A percentile compares a stretch with the other conserved stretches of the same genome.
Evolutionary conservation across 2,888 invertebrate species (phyloP).

Genomic region (Meteorus cinctellus): DNA sequence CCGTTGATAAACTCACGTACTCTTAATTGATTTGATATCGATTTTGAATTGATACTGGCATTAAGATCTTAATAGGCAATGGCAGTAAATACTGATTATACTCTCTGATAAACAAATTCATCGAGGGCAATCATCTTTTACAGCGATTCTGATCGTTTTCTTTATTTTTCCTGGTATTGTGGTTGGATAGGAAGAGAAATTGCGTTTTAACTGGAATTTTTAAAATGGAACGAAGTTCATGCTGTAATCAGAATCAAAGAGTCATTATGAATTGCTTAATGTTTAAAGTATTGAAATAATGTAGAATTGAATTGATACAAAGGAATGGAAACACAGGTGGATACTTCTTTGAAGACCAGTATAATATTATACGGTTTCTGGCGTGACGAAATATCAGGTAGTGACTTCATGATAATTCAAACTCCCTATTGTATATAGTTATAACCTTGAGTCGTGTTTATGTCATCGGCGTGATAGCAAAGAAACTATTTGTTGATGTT

Average conservation of each 20-base stretch:
- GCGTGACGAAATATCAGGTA: slow-evolving; percentile 11
- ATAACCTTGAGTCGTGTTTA: background rate
- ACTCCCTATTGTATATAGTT: background rate
- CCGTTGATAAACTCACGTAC: background rate
- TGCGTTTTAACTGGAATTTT: background rate
- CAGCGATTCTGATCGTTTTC: background rate
- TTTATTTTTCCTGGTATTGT: background rate
- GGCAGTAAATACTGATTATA: background rate
- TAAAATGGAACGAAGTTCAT: background rate
- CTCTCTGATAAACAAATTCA: background rate
- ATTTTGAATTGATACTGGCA: background rate
- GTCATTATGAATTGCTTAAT: background rate
- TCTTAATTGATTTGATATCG: background rate
- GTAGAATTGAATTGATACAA: too few relatives aligned
- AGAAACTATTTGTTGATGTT: background rate
- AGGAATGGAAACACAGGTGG: too few relatives aligned
- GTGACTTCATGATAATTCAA: background rate
- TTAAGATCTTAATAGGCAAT: background rate
- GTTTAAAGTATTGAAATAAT: background rate
- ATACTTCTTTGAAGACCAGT: background rate
- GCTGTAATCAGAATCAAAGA: background rate
- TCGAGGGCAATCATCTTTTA: background rate
- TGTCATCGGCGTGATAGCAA: background rate
- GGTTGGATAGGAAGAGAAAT: background rate
- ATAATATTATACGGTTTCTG: background rate